Evolutionary conservation across 2,888 invertebrate genomes (phyloP).

Genomic region (Xylophagus ater): DNA sequence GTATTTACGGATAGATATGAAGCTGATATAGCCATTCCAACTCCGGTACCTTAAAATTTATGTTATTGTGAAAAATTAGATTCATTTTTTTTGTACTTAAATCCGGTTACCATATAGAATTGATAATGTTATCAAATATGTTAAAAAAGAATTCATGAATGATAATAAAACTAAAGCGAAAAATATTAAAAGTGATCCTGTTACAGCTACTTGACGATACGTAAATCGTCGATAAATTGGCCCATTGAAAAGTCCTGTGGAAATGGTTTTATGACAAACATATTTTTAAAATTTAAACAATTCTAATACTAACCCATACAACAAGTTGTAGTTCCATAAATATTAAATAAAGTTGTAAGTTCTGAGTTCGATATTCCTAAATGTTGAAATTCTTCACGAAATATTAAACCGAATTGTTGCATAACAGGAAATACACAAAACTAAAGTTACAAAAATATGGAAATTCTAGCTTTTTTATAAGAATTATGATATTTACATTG

Average conservation of each 20-base stretch:
- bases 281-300: not conserved
- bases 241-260: slow-evolving; percentile 49
- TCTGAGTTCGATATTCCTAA: slow-evolving; percentile 49
- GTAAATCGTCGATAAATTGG: slow-evolving; percentile 56
- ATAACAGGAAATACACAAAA: slow-evolving; percentile 48
- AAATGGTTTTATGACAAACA: not conserved
- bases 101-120: slow-evolving; percentile 51
- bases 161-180: slow-evolving; percentile 35
- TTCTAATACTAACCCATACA: slow-evolving; percentile 43
- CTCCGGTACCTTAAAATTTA: slow-evolving; percentile 47
- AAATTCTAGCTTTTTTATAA: not conserved
- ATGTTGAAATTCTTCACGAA: slow-evolving; percentile 46
- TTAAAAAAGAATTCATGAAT: slow-evolving; percentile 50
- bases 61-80: not conserved
- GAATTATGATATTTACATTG: slow-evolving; percentile 46
- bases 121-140: slow-evolving; percentile 53
- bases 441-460: slow-evolving; percentile 34
- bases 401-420: slow-evolving; percentile 55
- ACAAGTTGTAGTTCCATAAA: slow-evolving; percentile 51
- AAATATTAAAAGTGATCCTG: slow-evolving; percentile 49
- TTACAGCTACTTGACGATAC: slow-evolving; percentile 52
- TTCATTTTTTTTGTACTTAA: not conserved
- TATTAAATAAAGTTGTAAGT: slow-evolving; percentile 53
- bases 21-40: slow-evolving; percentile 50
- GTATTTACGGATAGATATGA: slow-evolving; percentile 55